Base-by-base conservation (phyloP, 2,113 vertebrate species). In the Climacteris rufus region DNA sequence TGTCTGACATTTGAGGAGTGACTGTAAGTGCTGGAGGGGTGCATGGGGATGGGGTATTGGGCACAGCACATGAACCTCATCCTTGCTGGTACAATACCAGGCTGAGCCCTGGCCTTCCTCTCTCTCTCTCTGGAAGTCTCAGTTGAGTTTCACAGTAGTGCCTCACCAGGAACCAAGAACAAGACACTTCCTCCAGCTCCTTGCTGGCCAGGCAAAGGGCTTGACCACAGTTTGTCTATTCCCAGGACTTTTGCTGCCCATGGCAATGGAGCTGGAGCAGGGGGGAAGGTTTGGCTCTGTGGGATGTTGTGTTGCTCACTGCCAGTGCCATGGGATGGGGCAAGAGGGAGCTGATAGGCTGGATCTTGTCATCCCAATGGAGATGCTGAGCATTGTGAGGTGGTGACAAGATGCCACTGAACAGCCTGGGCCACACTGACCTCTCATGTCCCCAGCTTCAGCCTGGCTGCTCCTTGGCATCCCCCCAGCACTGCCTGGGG, bases 111-210 rank as follows among this genome's bases (percentile, higher is more conserved):
- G 65, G n/a, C 42, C 1, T 2, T 75, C 52, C 64, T 47, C 57
- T 44, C 54, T 84, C 54, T 84, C 33, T 57, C 20, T 31, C 49
- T 72, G 42, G 47, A 83, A 74, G 59, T 33, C 42, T 24, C 1
- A 0, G 11, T 6, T 84, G 72, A 39, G 35, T 81, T 50, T 33
- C 33, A n/a, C 0, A 0, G 52, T 10, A 21, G 8, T 40, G 37
- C 61, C 68, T 70, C 8, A 4, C 52, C 27, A 52, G 57, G 50
- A 90, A 25, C 11, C 33, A 31, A 47, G 33, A 39, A 13, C 33
- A 44, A 56, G 52, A 63, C 52, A 39, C 23, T 23, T 57, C 31
- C 22, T 80, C 28, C 45, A 66, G 42, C 52, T 87, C 64, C 49
- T 54, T 2, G 1, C 19, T 78, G 42, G 33, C 45, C 50, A 45